phyloP scores from a whole-genome alignment of 2,888 invertebrate species.

The Conops quadrifasciatus region DNA sequence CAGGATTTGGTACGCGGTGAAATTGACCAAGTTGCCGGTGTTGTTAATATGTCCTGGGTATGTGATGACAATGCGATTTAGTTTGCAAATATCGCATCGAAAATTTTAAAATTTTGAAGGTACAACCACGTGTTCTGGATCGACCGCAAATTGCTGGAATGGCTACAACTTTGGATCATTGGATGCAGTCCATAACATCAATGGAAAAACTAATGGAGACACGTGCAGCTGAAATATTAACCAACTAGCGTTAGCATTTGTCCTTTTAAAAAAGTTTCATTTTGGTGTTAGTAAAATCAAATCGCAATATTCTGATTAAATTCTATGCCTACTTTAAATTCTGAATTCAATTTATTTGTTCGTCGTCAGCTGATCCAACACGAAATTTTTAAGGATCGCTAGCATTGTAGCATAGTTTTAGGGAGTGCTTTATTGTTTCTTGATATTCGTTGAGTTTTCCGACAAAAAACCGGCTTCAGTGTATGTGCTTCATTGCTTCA shows the following conservation, averaged over 20 bases:
- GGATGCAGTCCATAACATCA: constrained; percentile 65
- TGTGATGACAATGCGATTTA: constrained; percentile 31
- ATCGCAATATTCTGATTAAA: too few species aligned
- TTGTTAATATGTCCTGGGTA: constrained; percentile 78
- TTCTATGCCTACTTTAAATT: too few species aligned
- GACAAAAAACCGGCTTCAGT: too few species aligned
- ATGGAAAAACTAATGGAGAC: constrained; percentile 66
- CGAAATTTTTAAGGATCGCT: too few species aligned
- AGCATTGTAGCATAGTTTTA: too few species aligned
- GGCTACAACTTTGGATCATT: constrained; percentile 63
- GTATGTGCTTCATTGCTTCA: too few species aligned
- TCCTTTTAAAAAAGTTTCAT: too few species aligned
- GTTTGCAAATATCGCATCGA: constrained; percentile 7
- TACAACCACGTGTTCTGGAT: constrained; percentile 80
- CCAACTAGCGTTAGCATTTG: constrained; percentile 53
- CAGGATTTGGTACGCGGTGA: constrained; percentile 92
- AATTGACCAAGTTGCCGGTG: constrained; percentile 86
- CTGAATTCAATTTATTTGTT: too few species aligned
- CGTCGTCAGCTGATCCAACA: too few species aligned
- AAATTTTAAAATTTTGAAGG: constrained; percentile 43
- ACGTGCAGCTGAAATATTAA: constrained; percentile 65
- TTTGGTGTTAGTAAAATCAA: too few species aligned
- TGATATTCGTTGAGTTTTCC: too few species aligned
- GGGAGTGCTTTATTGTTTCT: too few species aligned
- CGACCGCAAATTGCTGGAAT: constrained; percentile 63